Evolutionary conservation across 2,113 vertebrate species (phyloP), one percentile per base, ranked within the genome.

Genomic region (Phocoena sinus): DNA sequence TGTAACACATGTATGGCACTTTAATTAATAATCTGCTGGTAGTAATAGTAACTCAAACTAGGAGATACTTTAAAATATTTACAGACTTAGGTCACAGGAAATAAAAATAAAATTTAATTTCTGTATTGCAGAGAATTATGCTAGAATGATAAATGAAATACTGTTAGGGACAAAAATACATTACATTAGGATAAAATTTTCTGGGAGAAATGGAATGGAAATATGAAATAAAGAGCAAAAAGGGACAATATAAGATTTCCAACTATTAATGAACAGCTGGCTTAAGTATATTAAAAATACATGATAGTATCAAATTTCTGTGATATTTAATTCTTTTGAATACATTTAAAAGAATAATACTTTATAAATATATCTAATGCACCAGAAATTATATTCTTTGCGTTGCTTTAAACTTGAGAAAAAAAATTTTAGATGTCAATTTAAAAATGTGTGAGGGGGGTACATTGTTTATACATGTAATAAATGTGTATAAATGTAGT

Each of bases 101-200:
- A 92, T 80, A 80, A 77, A 94, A 90, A 83, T 85, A 91, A 89
- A 95, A 26, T 50, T 89, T 89, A 85, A 94, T 70, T 80, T 91
- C 31, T 41, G 87, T 50, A 36, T 31, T 53, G 10, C 11, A 86
- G 71, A 58, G 28, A 95, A 77, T 77, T 80, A 71, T 65, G 41
- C 50, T 95, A 88, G 36, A 56, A 73, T 74, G 25, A 76, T 20
- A 74, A 95, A 67, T 86, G 74, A 80, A 93, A 93, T 28, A 84
- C 21, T 91, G 38, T 62, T 11, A 47, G 47, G 31, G 10, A 71
- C 58, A 81, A 91, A 50, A 89, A 60, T 68, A 91, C 4, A 58
- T 85, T 96, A 70, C 23, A 89, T 28, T 60, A 87, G 26, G 28
- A 91, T 89, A 88, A 70, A 93, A 26, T 65, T 85, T 91, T 85